Conservation (phyloP, 2,113 vertebrate genomes). For the Cyprinodon tularosa region DNA sequence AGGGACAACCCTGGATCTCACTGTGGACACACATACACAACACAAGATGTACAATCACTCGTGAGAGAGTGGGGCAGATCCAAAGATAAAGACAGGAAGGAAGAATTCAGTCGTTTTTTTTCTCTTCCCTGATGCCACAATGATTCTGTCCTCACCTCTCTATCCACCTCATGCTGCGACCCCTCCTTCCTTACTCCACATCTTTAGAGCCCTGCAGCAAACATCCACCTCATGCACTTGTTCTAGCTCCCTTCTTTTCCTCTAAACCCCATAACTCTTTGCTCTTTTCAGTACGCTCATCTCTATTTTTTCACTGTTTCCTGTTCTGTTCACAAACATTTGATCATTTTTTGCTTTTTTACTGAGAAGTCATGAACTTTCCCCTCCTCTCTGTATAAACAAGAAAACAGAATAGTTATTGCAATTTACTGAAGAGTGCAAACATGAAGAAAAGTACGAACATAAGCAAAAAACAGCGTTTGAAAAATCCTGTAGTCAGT, state of each 20-base stretch:
- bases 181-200: constrained; percentile 43
- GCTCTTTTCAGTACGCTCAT: constrained; percentile 6
- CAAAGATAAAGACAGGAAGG: constrained; percentile 44
- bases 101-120: constrained; percentile 15
- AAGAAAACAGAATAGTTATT: background rate
- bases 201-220: constrained; percentile 32
- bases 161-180: constrained; percentile 52
- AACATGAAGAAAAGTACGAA: background rate
- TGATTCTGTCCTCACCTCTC: constrained; percentile 50
- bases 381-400: too few relatives aligned
- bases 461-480: background rate
- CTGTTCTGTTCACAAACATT: constrained; percentile 7
- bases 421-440: background rate
- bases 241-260: constrained; percentile 13
- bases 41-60: constrained; percentile 18
- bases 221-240: constrained; percentile 23
- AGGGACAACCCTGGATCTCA: constrained; percentile 22
- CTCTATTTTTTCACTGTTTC: constrained; percentile 35
- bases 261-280: constrained; percentile 20
- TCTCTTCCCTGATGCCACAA: constrained; percentile 30
- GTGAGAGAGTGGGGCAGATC: constrained; percentile 21
- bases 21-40: constrained; percentile 6
- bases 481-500: background rate
- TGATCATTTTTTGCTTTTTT: background rate
- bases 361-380: background rate